These are phyloP conservation scores for Orientallactaga sibirica DNA, from an alignment of 2,797 vertebrate species.

Conservation along the genomic window DNA sequence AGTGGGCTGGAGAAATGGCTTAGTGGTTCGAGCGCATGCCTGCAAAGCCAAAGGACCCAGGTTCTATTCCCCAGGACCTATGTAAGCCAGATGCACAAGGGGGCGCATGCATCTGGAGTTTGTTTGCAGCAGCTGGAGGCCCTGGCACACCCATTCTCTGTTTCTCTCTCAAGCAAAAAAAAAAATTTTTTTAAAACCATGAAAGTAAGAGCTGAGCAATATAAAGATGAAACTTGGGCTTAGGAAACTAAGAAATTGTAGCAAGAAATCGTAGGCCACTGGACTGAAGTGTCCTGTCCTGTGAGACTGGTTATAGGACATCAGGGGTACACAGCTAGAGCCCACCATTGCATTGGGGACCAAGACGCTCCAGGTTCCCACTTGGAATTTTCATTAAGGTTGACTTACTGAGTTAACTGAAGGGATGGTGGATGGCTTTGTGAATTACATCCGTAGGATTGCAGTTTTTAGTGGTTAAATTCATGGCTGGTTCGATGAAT, in stretches of 20 bases:
- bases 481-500: slow-evolving; percentile 1
- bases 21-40: too few relatives aligned
- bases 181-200: neutral
- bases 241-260: slow-evolving; percentile 11
- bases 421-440: neutral
- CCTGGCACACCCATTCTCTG: too few relatives aligned
- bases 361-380: neutral
- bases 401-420: slow-evolving; percentile 7
- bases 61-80: too few relatives aligned
- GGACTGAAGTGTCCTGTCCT: neutral
- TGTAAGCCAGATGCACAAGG: too few relatives aligned
- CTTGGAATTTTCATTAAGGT: neutral
- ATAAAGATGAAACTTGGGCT: slow-evolving; percentile 31
- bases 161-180: too few relatives aligned
- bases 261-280: neutral
- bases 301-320: neutral
- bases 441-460: slow-evolving; percentile 25
- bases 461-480: slow-evolving; percentile 47
- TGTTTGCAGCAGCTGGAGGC: too few relatives aligned
- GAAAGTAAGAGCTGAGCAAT: neutral
- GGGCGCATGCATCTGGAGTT: too few relatives aligned
- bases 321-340: neutral
- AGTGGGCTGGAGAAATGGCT: too few relatives aligned
- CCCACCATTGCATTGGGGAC: neutral
- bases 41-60: too few relatives aligned